Evolutionary conservation across 2,113 vertebrate genomes (phyloP).

Genomic region (Daphoenositta chrysoptera): DNA sequence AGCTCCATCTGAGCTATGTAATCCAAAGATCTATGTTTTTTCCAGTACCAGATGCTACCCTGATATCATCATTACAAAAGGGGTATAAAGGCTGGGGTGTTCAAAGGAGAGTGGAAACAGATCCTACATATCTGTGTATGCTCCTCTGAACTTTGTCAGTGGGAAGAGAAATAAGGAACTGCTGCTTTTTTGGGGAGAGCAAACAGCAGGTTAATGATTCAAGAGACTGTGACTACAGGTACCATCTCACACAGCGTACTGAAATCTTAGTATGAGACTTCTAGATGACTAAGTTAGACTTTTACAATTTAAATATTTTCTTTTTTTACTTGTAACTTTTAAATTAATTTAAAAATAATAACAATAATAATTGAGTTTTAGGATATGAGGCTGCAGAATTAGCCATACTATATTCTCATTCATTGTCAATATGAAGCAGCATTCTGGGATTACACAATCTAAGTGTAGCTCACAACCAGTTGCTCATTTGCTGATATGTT

Average conservation of each 20-base stretch:
- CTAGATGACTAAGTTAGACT: neutral
- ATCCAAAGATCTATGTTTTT: neutral
- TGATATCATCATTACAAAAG: neutral
- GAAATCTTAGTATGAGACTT: neutral
- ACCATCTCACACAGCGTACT: neutral
- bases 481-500: neutral
- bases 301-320: neutral
- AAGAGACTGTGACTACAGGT: neutral
- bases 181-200: neutral
- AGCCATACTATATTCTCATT: neutral
- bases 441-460: neutral
- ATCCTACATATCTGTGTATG: neutral
- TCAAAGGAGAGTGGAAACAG: neutral
- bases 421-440: fast-evolving
- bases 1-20: neutral
- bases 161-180: neutral
- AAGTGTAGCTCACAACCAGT: neutral
- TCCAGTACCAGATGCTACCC: neutral
- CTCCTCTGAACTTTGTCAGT: neutral
- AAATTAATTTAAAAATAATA: neutral
- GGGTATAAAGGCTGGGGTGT: neutral
- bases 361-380: neutral
- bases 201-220: neutral
- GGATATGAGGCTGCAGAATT: neutral
- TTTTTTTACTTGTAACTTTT: neutral